These are phyloP conservation scores for Microchrysa polita DNA, from an alignment of 2,888 invertebrate species.

Conservation along the genomic window DNA sequence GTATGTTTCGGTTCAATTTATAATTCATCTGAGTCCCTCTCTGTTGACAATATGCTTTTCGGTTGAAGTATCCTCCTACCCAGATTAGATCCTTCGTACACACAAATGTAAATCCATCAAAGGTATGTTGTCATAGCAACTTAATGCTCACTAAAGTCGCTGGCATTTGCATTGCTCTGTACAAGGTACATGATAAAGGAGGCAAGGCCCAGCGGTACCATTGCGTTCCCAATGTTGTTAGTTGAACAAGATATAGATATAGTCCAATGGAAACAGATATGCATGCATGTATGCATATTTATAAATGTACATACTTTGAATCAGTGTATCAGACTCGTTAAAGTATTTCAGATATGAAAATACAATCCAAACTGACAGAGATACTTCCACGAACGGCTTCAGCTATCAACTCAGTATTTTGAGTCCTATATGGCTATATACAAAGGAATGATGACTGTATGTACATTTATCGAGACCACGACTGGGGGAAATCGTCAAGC, in stretches of 20 bases:
- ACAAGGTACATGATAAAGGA: not conserved
- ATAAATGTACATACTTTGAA: not conserved
- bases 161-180: slow-evolving; percentile 4
- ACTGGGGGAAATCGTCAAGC: not conserved
- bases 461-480: not conserved
- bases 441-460: not conserved
- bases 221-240: too few species aligned
- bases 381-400: too few species aligned
- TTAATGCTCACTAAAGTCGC: slow-evolving; percentile 44
- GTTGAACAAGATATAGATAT: not conserved
- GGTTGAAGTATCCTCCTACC: not conserved
- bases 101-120: slow-evolving; percentile 42
- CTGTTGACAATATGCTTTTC: slow-evolving; percentile 27
- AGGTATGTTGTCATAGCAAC: slow-evolving; percentile 45
- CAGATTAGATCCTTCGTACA: slow-evolving; percentile 8
- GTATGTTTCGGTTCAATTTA: slow-evolving; percentile 29
- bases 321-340: too few species aligned
- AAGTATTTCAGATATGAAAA: not conserved
- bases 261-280: not conserved
- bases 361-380: slow-evolving; percentile 1
- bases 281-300: not conserved
- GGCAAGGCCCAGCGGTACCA: not conserved
- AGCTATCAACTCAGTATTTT: too few species aligned
- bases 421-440: too few species aligned
- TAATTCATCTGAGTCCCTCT: slow-evolving; percentile 28